phyloP scores from a whole-genome alignment of 2,888 invertebrate genomes.

The Lissocephala sabroskyi region DNA sequence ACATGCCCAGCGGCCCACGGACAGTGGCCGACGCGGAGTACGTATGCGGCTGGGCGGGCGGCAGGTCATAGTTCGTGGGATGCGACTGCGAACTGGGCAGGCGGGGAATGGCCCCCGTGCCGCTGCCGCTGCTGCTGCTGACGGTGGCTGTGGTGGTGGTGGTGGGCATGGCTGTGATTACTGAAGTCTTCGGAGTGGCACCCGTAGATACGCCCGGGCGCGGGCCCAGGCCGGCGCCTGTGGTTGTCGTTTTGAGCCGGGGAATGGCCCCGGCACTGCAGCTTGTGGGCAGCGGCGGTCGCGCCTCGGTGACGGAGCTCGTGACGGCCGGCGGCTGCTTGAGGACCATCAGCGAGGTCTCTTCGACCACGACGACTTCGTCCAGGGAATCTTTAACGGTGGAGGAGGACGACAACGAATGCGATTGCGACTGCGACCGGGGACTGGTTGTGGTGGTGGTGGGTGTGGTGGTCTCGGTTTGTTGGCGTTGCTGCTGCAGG shows the following conservation, averaged over 20 bases:
- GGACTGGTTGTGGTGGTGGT: conserved; percentile 25
- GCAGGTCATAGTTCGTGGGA: conserved; percentile 57
- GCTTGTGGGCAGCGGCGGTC: conserved; percentile 27
- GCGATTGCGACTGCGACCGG: conserved; percentile 31
- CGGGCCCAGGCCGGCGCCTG: conserved; percentile 9
- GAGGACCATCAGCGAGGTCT: conserved; percentile 69
- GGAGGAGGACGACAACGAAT: conserved; percentile 55
- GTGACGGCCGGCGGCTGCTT: conserved; percentile 30
- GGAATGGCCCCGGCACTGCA: conserved; percentile 37
- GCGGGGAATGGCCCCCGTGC: conserved; percentile 33
- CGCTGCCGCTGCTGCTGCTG: conserved; percentile 11
- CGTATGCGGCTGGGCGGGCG: conserved; percentile 64
- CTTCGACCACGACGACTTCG: conserved; percentile 57
- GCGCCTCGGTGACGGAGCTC: conserved; percentile 19
- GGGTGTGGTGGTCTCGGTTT: conserved; percentile 46
- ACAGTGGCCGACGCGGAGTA: conserved; percentile 56
- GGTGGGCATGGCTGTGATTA: conserved; percentile 26
- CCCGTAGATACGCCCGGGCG: conserved; percentile 43
- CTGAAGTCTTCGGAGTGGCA: conserved; percentile 49
- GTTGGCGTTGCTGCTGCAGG: conserved; percentile 62
- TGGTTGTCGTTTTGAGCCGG: conserved; percentile 25
- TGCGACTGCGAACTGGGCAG: conserved; percentile 47
- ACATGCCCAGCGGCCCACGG: conserved; percentile 64
- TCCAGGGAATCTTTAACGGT: conserved; percentile 53
- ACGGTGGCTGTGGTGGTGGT: too few relatives aligned